Conservation (phyloP, 1,140 invertebrate species). For the Leptinotarsa undecemlineata region DNA sequence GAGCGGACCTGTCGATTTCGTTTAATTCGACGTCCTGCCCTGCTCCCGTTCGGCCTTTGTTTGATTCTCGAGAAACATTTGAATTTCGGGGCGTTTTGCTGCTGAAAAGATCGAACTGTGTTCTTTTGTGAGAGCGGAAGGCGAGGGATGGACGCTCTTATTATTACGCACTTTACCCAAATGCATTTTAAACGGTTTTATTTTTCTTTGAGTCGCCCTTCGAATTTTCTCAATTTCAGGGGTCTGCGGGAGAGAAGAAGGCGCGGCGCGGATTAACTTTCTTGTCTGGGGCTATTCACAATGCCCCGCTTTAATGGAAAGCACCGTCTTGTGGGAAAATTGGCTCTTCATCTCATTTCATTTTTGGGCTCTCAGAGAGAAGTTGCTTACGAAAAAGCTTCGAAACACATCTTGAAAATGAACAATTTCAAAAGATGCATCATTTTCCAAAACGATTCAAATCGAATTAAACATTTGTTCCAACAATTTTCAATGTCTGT, state of each 20-base stretch:
- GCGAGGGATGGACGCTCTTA: constrained; percentile 22
- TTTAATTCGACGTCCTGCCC: constrained; percentile 16
- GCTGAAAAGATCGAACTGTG: constrained; percentile 25
- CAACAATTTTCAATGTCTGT: too few relatives aligned
- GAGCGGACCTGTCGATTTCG: constrained; percentile 16
- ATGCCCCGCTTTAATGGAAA: not conserved
- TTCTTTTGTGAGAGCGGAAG: constrained; percentile 19
- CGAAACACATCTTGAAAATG: too few relatives aligned
- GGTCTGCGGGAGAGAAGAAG: not conserved
- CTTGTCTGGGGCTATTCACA: constrained; percentile 2
- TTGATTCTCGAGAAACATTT: constrained; percentile 21
- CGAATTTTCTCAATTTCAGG: not conserved
- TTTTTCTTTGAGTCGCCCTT: constrained; percentile 18
- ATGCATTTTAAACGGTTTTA: constrained; percentile 27
- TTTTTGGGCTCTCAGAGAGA: too few relatives aligned
- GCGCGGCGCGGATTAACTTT: not conserved
- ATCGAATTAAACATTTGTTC: too few relatives aligned
- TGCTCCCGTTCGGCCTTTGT: constrained; percentile 2
- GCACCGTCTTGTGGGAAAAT: not conserved
- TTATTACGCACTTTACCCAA: constrained; percentile 26
- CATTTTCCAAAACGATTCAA: too few relatives aligned
- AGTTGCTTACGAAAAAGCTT: too few relatives aligned
- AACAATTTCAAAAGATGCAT: too few relatives aligned
- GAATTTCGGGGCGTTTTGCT: constrained; percentile 24
- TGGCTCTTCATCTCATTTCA: not conserved